Base-by-base conservation (phyloP, 2,113 vertebrate genomes). In the Pangasianodon gigas region DNA sequence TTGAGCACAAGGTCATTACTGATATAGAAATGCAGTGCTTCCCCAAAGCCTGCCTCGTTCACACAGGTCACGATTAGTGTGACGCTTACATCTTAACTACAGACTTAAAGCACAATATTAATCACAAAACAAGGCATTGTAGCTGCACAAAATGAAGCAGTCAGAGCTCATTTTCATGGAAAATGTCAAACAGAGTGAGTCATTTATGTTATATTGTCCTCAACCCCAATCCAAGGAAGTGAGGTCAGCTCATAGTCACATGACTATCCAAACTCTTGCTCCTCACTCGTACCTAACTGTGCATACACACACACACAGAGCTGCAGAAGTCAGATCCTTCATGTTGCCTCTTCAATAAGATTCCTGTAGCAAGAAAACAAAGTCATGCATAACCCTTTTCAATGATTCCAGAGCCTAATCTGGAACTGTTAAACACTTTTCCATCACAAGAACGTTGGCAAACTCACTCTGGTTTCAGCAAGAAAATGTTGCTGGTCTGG, bases 151-250 rank as follows among this genome's bases (percentile, higher is more conserved):
- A 74, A 26, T 37, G 37, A 37, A 37, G 37, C 26, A 88, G 32
- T 48, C 24, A 26, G 67, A 77, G 84, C 77, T 67, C 26, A n/a
- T 82, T 85, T 46, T 87, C 87, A 90, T 75, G 74, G 11, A 80
- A 37, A 89, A 89, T 56, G 32, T 85, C 18, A 19, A 18, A 19
- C 71, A 44, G 37, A 41, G 1, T 9, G 5, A 0, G 62, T 51
- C 67, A 89, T 75, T 81, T 65, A 81, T 46, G 13, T 26, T 48
- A 48, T 10, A 11, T 13, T 48, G 75, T 79, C 75, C 44, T 46
- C 71, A 41, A 44, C 18, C 21, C 74, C 29, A 67, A 32, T 67
- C 16, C 32, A 8, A 37, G 18, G 8, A 75, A 41, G 37, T 44
- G 32, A 41, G 37, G 8, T 44, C 67, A 71, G 67, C 2, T 48